Evolutionary conservation across 37 sponge, comb jelly and placozoan genomes (phyloP).

Genomic region (Amphimedon queenslandica): DNA sequence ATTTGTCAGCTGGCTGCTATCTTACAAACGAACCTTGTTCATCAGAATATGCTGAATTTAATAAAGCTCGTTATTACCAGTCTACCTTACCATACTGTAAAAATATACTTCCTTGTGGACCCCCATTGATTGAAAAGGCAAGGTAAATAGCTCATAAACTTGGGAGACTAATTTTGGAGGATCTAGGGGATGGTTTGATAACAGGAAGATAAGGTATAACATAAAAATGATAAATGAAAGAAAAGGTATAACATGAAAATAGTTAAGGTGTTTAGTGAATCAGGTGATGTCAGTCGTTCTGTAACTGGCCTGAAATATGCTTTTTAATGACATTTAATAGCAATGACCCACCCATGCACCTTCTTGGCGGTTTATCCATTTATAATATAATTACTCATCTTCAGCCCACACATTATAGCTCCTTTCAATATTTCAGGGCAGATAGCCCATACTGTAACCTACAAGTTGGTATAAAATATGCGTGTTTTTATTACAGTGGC

Average conservation of each 20-base stretch:
- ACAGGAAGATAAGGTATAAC: too few relatives aligned
- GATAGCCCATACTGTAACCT: too few relatives aligned
- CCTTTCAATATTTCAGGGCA: too few relatives aligned
- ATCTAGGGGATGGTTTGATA: constrained; percentile 47
- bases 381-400: too few relatives aligned
- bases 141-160: constrained; percentile 33
- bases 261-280: constrained; percentile 43
- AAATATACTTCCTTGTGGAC: constrained; percentile 29
- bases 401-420: too few relatives aligned
- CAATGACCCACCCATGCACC: too few relatives aligned
- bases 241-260: constrained; percentile 26
- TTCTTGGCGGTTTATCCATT: too few relatives aligned
- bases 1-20: neutral
- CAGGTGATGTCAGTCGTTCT: constrained; percentile 54
- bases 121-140: constrained; percentile 40
- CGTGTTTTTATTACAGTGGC: too few relatives aligned
- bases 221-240: constrained; percentile 50
- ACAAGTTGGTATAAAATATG: too few relatives aligned
- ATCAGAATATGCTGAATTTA: neutral
- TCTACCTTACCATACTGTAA: neutral
- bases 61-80: neutral
- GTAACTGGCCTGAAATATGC: too few relatives aligned
- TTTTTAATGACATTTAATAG: too few relatives aligned
- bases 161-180: constrained; percentile 23
- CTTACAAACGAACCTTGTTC: too few relatives aligned